phyloP scores from a whole-genome alignment of 2,888 invertebrate genomes.

The Tryphoninae sp. region DNA sequence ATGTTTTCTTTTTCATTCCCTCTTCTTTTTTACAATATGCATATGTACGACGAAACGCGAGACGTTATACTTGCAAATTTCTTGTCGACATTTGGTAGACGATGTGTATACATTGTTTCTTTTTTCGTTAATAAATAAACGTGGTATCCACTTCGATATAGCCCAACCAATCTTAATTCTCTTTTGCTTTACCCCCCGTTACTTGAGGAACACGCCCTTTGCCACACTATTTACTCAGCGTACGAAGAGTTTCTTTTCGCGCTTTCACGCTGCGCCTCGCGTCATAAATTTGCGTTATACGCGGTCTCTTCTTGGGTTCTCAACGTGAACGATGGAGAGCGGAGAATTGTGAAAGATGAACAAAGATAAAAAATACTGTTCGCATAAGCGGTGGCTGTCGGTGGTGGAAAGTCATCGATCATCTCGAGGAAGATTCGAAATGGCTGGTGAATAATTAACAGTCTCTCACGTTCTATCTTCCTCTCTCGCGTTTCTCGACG shows the following conservation, averaged over 20 bases:
- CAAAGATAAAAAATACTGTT: conserved; percentile 27
- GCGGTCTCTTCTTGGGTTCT: conserved; percentile 10
- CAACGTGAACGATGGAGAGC: conserved; percentile 20
- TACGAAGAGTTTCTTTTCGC: conserved; percentile 54
- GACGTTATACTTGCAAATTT: conserved; percentile 51
- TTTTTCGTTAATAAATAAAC: conserved; percentile 36
- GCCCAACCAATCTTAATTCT: conserved; percentile 5
- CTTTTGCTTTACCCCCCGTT: conserved; percentile 33
- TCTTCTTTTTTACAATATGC: conserved; percentile 18
- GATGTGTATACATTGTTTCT: conserved; percentile 40
- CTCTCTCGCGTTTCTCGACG: background rate
- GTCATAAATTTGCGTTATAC: conserved; percentile 51
- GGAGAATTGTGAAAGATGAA: conserved; percentile 18
- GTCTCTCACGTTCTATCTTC: background rate
- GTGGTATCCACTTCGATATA: conserved; percentile 4
- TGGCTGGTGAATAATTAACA: conserved; percentile 58
- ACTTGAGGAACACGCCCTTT: conserved; percentile 50
- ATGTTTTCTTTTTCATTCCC: conserved; percentile 21
- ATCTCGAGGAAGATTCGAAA: conserved; percentile 46
- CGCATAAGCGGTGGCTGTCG: conserved; percentile 42
- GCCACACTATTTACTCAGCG: conserved; percentile 50
- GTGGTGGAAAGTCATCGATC: conserved; percentile 59
- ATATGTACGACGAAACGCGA: background rate
- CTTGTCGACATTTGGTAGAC: conserved; percentile 55
- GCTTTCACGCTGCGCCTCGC: conserved; percentile 47